Evolutionary conservation across 2,888 invertebrate species (phyloP).

Genomic region (Monoplex corrugatus): DNA sequence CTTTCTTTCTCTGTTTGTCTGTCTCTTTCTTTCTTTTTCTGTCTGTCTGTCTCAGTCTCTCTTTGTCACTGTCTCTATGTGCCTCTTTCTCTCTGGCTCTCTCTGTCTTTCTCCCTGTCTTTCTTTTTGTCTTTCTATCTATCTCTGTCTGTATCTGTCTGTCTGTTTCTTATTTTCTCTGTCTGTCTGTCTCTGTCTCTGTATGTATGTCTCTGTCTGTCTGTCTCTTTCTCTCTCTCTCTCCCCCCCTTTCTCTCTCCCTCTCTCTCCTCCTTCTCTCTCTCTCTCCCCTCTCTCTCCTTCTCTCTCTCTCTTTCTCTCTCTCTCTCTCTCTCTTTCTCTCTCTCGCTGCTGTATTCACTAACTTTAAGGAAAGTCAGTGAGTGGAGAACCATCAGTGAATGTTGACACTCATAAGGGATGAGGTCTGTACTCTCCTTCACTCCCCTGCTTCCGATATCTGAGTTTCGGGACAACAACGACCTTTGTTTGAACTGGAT

Average conservation of each 20-base stretch:
- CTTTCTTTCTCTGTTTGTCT: no score
- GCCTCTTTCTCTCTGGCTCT: not conserved
- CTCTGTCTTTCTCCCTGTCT: not conserved
- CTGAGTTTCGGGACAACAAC: not conserved
- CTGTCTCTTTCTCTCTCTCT: not conserved
- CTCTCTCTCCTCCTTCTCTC: not conserved
- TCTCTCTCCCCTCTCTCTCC: slow-evolving; percentile 14
- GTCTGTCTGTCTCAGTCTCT: not conserved
- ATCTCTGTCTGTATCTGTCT: not conserved
- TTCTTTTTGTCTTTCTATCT: not conserved
- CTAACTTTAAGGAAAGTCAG: no score
- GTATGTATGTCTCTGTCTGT: not conserved
- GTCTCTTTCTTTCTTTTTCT: not conserved
- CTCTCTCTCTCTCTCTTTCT: slow-evolving; percentile 11
- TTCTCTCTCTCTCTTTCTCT: slow-evolving; percentile 14
- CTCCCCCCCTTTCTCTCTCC: not conserved
- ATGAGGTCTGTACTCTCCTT: no score
- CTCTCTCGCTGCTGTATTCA: not conserved
- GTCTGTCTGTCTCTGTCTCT: not conserved
- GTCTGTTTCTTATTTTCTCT: not conserved
- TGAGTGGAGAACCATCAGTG: no score
- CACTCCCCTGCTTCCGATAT: no score
- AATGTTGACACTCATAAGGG: no score
- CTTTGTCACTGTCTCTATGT: not conserved
- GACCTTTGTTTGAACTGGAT: no score